Conservation (phyloP, 2,888 invertebrate genomes). For the Conops quadrifasciatus region DNA sequence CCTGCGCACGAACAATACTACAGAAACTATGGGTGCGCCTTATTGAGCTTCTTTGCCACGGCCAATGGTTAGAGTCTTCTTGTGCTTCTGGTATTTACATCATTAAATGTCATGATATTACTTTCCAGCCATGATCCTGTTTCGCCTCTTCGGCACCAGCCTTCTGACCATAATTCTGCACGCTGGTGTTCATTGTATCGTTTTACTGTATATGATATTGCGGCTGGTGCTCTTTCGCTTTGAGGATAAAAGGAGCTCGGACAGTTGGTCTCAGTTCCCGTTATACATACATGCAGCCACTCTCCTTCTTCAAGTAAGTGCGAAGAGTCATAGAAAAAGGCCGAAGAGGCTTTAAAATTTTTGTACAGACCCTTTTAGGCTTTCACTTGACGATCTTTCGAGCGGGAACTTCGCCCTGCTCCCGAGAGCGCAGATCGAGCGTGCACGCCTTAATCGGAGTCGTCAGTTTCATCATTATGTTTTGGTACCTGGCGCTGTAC, state of each 20-base stretch:
- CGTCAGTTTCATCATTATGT: background rate
- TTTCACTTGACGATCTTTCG: background rate
- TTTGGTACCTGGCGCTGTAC: background rate
- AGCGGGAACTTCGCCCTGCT: background rate
- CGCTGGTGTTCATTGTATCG: background rate
- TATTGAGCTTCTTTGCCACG: background rate
- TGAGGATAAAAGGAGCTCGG: background rate
- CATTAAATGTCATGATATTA: background rate
- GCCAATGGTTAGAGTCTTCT: background rate
- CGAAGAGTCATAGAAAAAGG: background rate
- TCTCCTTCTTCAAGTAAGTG: background rate
- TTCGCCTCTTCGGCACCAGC: background rate
- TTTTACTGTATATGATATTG: background rate
- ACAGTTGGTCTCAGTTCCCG: background rate
- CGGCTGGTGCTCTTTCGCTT: background rate
- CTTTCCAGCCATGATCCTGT: constrained; percentile 1
- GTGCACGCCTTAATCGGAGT: background rate
- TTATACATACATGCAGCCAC: background rate
- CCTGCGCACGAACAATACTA: background rate
- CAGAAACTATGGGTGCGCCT: background rate
- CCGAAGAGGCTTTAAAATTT: no score
- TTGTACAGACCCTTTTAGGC: background rate
- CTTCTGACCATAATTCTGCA: background rate
- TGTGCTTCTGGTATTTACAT: background rate
- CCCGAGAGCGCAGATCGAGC: background rate